phyloP scores from a whole-genome alignment of 2,113 vertebrate genomes.

The Apodemus sylvaticus region DNA sequence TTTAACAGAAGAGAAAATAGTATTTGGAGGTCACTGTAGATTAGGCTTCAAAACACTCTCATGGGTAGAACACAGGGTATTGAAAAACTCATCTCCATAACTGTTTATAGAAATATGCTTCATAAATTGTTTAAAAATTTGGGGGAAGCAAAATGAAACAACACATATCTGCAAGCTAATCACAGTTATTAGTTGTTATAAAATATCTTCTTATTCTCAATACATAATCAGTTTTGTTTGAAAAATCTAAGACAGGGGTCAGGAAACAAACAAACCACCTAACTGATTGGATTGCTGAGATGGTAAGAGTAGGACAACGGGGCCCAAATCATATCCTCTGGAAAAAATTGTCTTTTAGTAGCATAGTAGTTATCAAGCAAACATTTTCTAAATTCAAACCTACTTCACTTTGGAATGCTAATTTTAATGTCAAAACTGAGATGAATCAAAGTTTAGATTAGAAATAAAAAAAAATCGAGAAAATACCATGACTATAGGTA shows the following conservation, averaged over 20 bases:
- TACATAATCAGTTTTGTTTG: background rate
- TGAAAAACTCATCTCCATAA: background rate
- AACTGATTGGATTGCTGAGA: background rate
- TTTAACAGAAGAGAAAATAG: background rate
- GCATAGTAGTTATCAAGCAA: background rate
- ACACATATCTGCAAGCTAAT: background rate
- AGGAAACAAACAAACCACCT: background rate
- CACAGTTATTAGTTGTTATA: background rate
- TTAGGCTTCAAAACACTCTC: background rate
- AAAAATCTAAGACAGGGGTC: background rate
- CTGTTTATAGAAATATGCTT: background rate
- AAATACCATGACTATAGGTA: background rate
- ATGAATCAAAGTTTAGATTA: slow-evolving; percentile 21
- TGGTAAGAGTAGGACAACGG: background rate
- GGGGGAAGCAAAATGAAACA: background rate
- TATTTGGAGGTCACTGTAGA: background rate
- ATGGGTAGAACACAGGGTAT: background rate
- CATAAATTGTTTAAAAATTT: background rate
- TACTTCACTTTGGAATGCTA: background rate
- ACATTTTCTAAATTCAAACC: background rate
- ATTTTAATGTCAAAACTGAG: background rate
- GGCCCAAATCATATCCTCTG: background rate
- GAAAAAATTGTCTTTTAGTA: slow-evolving; percentile 4
- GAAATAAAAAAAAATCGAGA: background rate
- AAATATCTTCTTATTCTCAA: background rate